phyloP scores from a whole-genome alignment of 2,888 invertebrate genomes.

The Protophormia terraenovae region DNA sequence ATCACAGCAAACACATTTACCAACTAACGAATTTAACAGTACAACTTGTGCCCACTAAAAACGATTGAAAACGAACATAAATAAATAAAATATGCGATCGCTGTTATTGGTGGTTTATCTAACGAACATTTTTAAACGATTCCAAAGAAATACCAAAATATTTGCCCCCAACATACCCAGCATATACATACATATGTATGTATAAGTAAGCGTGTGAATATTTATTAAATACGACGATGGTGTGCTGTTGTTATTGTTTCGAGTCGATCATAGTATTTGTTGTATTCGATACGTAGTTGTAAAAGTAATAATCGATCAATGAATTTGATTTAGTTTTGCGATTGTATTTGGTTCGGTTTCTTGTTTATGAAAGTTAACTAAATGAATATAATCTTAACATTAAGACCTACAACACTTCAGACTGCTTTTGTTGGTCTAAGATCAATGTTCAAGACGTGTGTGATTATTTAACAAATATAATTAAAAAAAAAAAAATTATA shows the following conservation, averaged over 20 bases:
- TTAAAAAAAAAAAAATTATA: neutral
- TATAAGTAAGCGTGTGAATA: too few relatives aligned
- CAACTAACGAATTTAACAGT: too few relatives aligned
- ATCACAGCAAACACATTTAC: too few relatives aligned
- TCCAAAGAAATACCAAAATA: too few relatives aligned
- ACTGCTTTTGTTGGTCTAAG: slow-evolving; percentile 6
- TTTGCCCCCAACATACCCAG: too few relatives aligned
- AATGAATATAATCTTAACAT: neutral
- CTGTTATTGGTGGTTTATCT: too few relatives aligned
- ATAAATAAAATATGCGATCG: too few relatives aligned
- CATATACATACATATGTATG: too few relatives aligned
- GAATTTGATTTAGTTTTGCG: neutral
- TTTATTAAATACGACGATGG: too few relatives aligned
- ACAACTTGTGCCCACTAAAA: too few relatives aligned
- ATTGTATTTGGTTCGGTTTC: neutral
- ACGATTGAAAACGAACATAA: too few relatives aligned
- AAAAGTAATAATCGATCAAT: neutral
- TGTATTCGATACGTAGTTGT: neutral
- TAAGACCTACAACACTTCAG: neutral
- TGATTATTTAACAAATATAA: neutral
- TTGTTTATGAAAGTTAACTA: neutral
- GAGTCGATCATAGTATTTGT: neutral
- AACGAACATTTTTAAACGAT: too few relatives aligned
- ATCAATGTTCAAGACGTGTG: neutral
- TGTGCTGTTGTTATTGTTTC: neutral